phyloP scores from a whole-genome alignment of 2,113 vertebrate species.

The Thomomys bottae region DNA sequence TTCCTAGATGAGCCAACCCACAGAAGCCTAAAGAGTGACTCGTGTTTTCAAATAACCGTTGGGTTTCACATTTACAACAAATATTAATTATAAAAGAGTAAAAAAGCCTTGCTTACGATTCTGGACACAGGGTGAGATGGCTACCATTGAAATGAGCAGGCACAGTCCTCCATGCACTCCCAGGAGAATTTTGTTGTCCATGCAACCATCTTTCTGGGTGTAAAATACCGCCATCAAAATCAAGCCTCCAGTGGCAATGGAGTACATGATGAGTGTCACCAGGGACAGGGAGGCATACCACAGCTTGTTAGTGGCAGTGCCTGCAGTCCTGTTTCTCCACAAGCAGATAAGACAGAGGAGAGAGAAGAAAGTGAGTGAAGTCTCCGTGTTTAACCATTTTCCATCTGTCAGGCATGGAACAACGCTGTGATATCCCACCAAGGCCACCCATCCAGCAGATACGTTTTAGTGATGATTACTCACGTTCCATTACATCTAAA shows the following conservation, averaged over 20 bases:
- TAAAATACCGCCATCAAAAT: slow-evolving; percentile 93
- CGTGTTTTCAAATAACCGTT: background rate
- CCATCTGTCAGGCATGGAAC: background rate
- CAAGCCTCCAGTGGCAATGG: slow-evolving; percentile 90
- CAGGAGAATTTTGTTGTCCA: slow-evolving; percentile 94
- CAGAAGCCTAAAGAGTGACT: background rate
- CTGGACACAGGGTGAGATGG: slow-evolving; percentile 95
- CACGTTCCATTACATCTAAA: background rate
- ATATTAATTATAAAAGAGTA: background rate
- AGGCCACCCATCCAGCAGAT: background rate
- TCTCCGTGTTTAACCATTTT: background rate
- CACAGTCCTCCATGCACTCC: slow-evolving; percentile 94
- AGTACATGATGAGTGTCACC: slow-evolving; percentile 93
- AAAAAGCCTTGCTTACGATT: slow-evolving; percentile 87
- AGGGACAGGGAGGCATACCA: slow-evolving; percentile 94
- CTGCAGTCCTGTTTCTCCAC: slow-evolving; percentile 89
- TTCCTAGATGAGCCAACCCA: background rate
- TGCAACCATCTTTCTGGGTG: slow-evolving; percentile 90
- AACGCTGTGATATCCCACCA: background rate
- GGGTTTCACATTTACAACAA: background rate
- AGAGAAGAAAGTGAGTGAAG: slow-evolving; percentile 29
- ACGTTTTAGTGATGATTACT: background rate
- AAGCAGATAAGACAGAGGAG: background rate
- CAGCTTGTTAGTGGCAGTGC: slow-evolving; percentile 90
- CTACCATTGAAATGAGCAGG: slow-evolving; percentile 91